Evolutionary conservation across 2,797 vertebrate species (phyloP), one percentile per base, ranked within the genome.

Genomic region (Phrynocephalus vlangalii): DNA sequence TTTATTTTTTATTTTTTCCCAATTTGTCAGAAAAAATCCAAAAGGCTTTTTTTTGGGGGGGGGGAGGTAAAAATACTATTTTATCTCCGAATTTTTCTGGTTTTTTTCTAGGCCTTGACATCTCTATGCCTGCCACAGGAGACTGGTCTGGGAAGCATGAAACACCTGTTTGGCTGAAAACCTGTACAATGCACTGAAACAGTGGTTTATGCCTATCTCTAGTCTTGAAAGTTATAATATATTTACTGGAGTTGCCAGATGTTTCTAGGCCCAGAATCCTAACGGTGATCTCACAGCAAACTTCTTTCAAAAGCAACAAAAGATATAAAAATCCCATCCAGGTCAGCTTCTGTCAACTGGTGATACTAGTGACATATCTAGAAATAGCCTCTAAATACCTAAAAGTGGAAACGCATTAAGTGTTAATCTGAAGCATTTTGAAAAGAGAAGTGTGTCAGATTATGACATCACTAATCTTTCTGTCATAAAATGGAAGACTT

Each of bases 191-290:
- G 9, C 52, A 56, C 52, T 13, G 13, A 56, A 56, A 9, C 52
- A 15, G 52, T 13, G 13, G 52, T 56, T 56, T 13, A 56, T 56
- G 52, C 52, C 52, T 13, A 56, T 56, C 52, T 56, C 52, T 56
- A 56, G 9, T 56, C 13, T 56, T 56, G 9, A 56, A 56, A 15
- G 52, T 56, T 10, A 56, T 56, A 56, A 56, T 73, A 60, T 38
- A 22, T 60, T 73, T 38, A 38, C 52, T 16, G 50, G 75, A 30
- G 18, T 78, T 78, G 63, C 13, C 84, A 52, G n/a, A 70, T 38
- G 22, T 30, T 86, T 79, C 22, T 1, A 79, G 68, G n/a, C 13
- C 11, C 67, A 92, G 85, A 89, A 44, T 9, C 80, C 52, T 56
- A 11, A 1, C 30, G 0, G 44, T 22, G 15, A 44, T 30, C 33